Evolutionary conservation across 2,888 invertebrate genomes (phyloP).

Genomic region (Spodoptera exigua): DNA sequence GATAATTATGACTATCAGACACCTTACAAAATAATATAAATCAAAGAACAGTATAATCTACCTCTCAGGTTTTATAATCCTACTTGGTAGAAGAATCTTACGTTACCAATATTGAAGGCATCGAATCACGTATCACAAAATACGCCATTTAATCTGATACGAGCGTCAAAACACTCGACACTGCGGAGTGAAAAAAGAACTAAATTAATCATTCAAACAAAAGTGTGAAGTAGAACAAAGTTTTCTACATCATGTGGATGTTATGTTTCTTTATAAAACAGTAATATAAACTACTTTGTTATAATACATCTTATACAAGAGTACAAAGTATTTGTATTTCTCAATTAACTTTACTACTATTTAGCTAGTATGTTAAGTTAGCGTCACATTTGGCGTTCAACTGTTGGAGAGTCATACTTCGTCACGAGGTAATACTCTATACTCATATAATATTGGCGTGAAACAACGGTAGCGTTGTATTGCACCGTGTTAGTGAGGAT

Average conservation of each 20-base stretch:
- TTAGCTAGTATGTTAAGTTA: no score
- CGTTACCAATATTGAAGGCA: constrained; percentile 7
- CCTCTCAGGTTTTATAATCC: constrained; percentile 4
- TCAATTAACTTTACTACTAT: no score
- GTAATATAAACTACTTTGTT: constrained; percentile 7
- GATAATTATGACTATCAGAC: no score
- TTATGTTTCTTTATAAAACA: not conserved
- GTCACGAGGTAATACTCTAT: no score
- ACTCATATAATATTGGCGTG: no score
- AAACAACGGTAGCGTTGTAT: no score
- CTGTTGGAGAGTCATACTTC: no score
- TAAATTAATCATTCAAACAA: not conserved
- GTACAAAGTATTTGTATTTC: no score
- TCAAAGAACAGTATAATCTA: constrained; percentile 2
- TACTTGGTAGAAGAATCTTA: not conserved
- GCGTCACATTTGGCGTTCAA: no score
- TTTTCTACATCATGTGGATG: no score
- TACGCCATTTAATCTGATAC: constrained; percentile 20
- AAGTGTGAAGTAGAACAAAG: not conserved
- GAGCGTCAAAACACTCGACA: constrained; percentile 11
- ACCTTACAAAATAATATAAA: no score
- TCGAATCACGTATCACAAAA: constrained; percentile 9
- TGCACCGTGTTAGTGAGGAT: no score
- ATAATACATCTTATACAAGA: constrained; percentile 5
- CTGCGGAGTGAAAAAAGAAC: not conserved